Base-by-base conservation (phyloP, 1,140 invertebrate genomes). In the Acromyrmex echinatior region DNA sequence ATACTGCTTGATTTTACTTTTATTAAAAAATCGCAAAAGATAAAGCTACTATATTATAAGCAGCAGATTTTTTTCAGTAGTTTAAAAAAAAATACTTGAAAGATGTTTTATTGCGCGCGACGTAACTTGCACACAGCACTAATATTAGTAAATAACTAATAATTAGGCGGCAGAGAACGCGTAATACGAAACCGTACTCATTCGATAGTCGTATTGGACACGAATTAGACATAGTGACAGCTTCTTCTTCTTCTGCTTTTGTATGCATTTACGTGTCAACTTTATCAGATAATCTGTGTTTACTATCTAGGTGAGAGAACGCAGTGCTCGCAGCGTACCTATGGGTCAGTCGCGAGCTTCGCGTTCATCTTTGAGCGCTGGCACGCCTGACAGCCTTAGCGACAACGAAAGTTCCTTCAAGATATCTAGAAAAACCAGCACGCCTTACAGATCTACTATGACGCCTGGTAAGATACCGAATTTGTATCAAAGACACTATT, bases 361-460 rank as follows among this genome's bases (percentile, higher is more conserved):
- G 73, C 96, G 97, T 91, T 97, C 97, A 45, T 97, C 97, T 35
- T 95, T 98, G 53, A 98, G 97, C 86, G 97, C 97, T 31, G 97
- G 97, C 90, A 98, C 98, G 14, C 98, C 98, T 1, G 98, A 98
- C 92, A 98, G 98, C 63, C 96, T 98, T n/a, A 98, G 97, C 93
- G 98, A 98, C 93, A 98, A 98, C 90, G 98, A 98, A 96, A 97
- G 97, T 63, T 97, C 97, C 25, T 96, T 97, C 92, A 96, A 96
- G 91, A 76, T 93, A 58, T 89, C 95, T 14, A 93, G 94, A 45
- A 95, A 95, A 87, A 94, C 92, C 28, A 95, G 94, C 53, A 94
- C 94, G 14, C 86, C 94, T 2, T 95, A 95, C 66, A 95, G 94
- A 82, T 95, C 94, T 79, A 92, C 92, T 51, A 89, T 96, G 6